Percentiles rank a stretch among this genome's conserved stretches.
Evolutionary conservation across 2,113 vertebrate genomes (phyloP).

Genomic region (Notarius quadriscutis): DNA sequence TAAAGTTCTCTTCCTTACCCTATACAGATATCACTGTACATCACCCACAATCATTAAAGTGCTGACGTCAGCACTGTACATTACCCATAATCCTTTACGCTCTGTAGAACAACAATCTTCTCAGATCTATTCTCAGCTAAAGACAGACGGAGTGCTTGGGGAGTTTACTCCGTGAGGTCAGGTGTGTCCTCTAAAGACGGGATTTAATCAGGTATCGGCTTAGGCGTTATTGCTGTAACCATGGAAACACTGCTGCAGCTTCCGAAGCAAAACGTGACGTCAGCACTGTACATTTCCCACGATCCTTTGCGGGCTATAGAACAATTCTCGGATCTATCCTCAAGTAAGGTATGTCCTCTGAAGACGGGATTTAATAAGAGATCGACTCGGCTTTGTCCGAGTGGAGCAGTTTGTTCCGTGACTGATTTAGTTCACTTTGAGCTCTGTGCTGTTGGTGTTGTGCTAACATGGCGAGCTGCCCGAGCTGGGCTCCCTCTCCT

Average conservation of each 20-base stretch:
- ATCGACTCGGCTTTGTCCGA: no score
- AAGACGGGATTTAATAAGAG: no score
- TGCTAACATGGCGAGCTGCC: no score
- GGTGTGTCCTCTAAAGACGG: not conserved
- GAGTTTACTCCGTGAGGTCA: not conserved
- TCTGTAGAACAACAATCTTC: conserved; percentile 10
- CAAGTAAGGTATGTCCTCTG: no score
- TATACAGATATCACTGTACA: no score
- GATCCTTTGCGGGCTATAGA: no score
- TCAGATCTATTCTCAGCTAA: not conserved
- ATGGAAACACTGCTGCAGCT: conserved; percentile 34
- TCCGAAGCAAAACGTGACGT: conserved; percentile 13
- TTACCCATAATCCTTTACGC: conserved; percentile 71
- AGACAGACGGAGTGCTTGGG: not conserved
- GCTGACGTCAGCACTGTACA: not conserved
- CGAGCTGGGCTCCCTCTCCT: no score
- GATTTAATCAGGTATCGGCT: not conserved
- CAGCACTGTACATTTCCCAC: conserved; percentile 62
- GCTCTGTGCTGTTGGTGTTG: no score
- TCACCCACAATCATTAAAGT: not conserved
- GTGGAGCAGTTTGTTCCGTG: no score
- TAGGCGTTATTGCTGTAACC: conserved; percentile 9
- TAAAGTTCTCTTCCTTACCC: not conserved
- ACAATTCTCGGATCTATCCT: no score
- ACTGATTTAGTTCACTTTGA: no score